Percentiles rank a stretch among this genome's conserved stretches.
Evolutionary conservation across 2,113 vertebrate genomes (phyloP).

Genomic region (Passer domesticus): DNA sequence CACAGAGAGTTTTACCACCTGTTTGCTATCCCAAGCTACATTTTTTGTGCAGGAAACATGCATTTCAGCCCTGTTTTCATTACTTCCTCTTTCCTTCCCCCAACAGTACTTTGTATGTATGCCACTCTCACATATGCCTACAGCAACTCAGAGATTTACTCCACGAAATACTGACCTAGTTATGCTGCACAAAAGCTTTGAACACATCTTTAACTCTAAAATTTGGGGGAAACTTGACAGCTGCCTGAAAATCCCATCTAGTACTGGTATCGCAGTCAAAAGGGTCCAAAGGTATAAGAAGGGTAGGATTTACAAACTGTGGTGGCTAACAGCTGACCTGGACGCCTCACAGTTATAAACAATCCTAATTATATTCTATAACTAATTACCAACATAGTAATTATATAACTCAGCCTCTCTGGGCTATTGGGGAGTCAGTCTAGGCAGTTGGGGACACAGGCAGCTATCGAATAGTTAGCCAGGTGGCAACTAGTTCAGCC

Average conservation of each 20-base stretch:
- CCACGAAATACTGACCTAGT: not conserved
- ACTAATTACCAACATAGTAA: not conserved
- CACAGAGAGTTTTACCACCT: not conserved
- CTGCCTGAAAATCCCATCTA: not conserved
- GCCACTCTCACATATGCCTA: not conserved
- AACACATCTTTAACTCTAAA: not conserved
- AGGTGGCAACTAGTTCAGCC: not conserved
- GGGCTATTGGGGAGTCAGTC: not conserved
- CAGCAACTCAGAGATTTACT: not conserved
- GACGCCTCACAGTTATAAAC: not conserved
- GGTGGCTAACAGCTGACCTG: not conserved
- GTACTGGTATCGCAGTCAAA: not conserved
- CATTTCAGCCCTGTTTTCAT: not conserved
- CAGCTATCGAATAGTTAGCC: not conserved
- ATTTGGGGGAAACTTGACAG: not conserved
- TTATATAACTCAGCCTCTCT: not conserved
- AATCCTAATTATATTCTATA: not conserved
- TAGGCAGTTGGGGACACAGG: not conserved
- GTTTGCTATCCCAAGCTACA: not conserved
- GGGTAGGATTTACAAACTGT: not conserved
- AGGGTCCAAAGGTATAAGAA: not conserved
- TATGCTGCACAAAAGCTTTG: not conserved
- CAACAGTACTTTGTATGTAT: not conserved
- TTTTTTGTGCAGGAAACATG: not conserved
- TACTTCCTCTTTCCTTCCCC: not conserved